Conservation (phyloP, 2,888 invertebrate genomes). For the Poecilobothrus nobilitatus region DNA sequence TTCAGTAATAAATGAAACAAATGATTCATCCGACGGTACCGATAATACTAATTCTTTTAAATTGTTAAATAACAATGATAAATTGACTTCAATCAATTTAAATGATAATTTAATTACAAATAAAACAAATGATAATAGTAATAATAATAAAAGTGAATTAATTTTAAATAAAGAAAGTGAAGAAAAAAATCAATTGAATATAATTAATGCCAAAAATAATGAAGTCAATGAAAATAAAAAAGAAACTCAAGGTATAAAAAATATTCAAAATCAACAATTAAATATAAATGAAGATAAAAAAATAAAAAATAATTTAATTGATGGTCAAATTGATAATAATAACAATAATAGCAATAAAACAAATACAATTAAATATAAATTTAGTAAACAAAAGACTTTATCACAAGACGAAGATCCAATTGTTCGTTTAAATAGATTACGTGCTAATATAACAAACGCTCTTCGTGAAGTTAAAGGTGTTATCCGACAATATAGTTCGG, state of each 20-base stretch:
- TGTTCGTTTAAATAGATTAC: conserved; percentile 36
- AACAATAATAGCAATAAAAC: neutral
- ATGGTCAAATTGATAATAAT: neutral
- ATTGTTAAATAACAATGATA: neutral
- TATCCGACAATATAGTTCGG: conserved; percentile 39
- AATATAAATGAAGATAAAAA: neutral
- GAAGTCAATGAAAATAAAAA: conserved; percentile 1
- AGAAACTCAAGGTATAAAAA: neutral
- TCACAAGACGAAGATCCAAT: conserved; percentile 34
- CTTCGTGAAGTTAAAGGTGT: conserved; percentile 41
- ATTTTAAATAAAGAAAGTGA: neutral
- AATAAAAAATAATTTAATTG: neutral
- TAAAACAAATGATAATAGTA: neutral
- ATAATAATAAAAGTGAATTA: neutral
- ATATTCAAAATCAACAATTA: neutral
- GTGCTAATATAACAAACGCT: conserved; percentile 39
- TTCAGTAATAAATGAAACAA: neutral
- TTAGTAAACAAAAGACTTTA: conserved; percentile 1
- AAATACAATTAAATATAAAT: neutral
- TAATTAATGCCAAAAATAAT: conserved; percentile 1
- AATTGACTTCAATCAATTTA: neutral
- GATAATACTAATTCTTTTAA: neutral
- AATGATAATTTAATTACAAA: neutral
- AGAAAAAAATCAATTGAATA: neutral
- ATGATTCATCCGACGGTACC: neutral